Conservation (phyloP, 2,888 invertebrate genomes). For the Tetranychus truncatus region DNA sequence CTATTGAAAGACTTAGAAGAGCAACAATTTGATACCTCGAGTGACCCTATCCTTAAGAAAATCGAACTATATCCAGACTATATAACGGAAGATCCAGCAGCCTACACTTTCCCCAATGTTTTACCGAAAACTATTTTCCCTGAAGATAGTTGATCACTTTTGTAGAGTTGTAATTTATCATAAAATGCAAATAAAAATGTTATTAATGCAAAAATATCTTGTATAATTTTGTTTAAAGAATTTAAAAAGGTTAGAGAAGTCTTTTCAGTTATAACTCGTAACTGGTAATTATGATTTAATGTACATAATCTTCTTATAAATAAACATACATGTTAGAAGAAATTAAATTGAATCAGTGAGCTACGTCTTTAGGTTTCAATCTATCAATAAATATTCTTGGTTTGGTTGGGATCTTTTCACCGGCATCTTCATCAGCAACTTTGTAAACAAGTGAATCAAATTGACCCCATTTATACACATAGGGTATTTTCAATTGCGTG, state of each 20-base stretch:
- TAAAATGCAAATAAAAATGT: too few species aligned
- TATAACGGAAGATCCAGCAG: not conserved
- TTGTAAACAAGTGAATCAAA: not conserved
- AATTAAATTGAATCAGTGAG: not conserved
- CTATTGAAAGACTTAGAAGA: not conserved
- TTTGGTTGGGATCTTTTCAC: constrained; percentile 1
- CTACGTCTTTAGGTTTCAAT: not conserved
- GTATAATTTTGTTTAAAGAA: too few species aligned
- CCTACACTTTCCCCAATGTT: not conserved
- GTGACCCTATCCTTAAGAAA: not conserved
- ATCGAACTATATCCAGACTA: not conserved
- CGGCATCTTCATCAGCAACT: constrained; percentile 10
- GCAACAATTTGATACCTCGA: too few species aligned
- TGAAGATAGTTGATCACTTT: not conserved
- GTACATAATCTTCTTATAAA: too few species aligned
- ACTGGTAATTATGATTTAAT: too few species aligned
- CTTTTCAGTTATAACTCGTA: too few species aligned
- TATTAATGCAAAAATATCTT: too few species aligned
- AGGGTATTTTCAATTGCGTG: constrained; percentile 16
- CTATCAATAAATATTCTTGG: not conserved
- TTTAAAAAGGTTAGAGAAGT: too few species aligned
- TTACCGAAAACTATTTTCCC: not conserved
- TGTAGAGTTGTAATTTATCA: not conserved
- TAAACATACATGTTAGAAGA: too few species aligned
- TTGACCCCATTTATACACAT: constrained; percentile 16